phyloP scores from a whole-genome alignment of 2,797 vertebrate species.

The Thripadectes ignobilis region DNA sequence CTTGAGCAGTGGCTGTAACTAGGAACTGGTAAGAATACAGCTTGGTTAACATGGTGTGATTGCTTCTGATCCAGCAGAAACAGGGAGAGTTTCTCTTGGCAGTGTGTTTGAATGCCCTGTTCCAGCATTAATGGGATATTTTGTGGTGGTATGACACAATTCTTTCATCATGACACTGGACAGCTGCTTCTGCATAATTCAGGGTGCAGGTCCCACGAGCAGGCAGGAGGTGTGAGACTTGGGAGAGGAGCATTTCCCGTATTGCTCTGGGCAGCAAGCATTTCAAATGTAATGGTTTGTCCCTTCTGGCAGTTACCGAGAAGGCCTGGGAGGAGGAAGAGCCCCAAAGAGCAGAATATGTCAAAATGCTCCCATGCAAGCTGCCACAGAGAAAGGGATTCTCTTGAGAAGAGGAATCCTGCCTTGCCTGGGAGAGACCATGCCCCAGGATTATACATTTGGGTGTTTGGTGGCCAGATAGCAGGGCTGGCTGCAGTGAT shows the following conservation, averaged over 20 bases:
- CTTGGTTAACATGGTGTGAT: neutral
- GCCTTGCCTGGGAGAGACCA: neutral
- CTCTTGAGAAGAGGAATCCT: neutral
- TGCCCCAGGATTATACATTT: neutral
- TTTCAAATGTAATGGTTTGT: neutral
- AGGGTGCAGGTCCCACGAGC: neutral
- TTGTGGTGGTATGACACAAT: accelerated
- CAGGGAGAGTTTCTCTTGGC: neutral
- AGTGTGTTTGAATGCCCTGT: neutral
- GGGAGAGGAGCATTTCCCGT: neutral
- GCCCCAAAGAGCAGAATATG: neutral
- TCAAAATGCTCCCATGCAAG: neutral
- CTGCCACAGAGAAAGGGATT: neutral
- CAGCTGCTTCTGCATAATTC: neutral
- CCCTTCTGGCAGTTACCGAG: neutral
- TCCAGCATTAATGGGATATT: neutral
- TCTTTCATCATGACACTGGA: neutral
- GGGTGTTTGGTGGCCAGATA: neutral
- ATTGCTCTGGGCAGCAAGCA: neutral
- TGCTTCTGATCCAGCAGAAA: constrained; percentile 12
- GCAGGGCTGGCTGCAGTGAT: neutral
- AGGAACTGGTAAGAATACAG: neutral
- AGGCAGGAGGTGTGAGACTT: neutral
- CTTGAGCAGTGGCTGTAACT: neutral
- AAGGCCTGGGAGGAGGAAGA: neutral